Evolutionary conservation across 2,797 vertebrate species (phyloP), one percentile per base, ranked within the genome.

Genomic region (Hyperoplus immaculatus): DNA sequence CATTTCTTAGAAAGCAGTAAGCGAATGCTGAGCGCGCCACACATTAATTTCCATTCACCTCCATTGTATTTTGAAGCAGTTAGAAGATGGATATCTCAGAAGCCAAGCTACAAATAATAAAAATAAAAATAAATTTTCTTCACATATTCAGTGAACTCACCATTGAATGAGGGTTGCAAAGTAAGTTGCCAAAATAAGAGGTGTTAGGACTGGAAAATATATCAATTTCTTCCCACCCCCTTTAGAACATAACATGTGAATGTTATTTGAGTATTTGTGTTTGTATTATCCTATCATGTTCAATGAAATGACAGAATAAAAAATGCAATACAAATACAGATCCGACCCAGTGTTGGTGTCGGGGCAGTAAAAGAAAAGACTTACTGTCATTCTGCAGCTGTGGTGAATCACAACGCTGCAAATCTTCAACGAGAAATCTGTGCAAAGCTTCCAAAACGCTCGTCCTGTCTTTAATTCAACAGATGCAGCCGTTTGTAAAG

Each of bases 381-480:
- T 92, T 77, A 93, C 92, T 50, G 91, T 88, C 91, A 93, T 93
- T 8, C 38, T 87, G 84, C 55, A 66, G 83, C 72, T 57, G 64
- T 69, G 38, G 50, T 81, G 81, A 71, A 21, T 51, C 57, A 80
- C 61, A 29, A 16, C 3, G 6, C 1, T 0, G 38, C 39, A 45
- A 41, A 59, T 56, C 80, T 68, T 82, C 47, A 46, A 39, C 54
- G 3, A 18, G 38, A 69, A 74, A 79, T 39, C 54, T 21, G 58
- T 70, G 46, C 21, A n/a, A 38, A 41, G 2, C 50, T 29, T 29
- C 29, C 29, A 29, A 57, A 70, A 78, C 46, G 16, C 50, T 15
- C 0, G 56, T 65, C 43, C 58, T 16, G 18, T 42, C 69, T 50
- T 39, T 83, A 81, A 57, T 72, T 41, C 0, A 82, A 73, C 72